Conservation (phyloP, 1,140 invertebrate genomes). For the Catajapyx aquilonaris region DNA sequence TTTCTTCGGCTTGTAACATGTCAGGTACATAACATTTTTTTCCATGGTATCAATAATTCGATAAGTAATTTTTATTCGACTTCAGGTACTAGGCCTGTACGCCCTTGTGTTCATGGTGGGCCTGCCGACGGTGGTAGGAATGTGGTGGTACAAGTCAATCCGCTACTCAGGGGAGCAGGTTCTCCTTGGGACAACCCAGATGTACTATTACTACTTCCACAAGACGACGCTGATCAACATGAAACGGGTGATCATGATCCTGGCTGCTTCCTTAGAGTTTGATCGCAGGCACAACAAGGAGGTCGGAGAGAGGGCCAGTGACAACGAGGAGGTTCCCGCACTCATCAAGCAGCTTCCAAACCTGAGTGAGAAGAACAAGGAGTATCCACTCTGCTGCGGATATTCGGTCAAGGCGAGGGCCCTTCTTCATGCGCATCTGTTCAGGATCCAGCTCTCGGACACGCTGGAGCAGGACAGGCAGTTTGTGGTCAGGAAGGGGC, state of each 20-base stretch:
- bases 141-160: slow-evolving; percentile 98
- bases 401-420: slow-evolving; percentile 94
- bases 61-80: slow-evolving; percentile 9
- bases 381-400: slow-evolving; percentile 73
- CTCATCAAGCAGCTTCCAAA: slow-evolving; percentile 77
- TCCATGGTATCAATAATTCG: not conserved
- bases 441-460: slow-evolving; percentile 54
- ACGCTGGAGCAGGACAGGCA: slow-evolving; percentile 67
- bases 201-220: slow-evolving; percentile 90
- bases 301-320: slow-evolving; percentile 76
- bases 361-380: slow-evolving; percentile 86
- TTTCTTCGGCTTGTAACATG: too few relatives aligned
- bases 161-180: slow-evolving; percentile 92
- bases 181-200: slow-evolving; percentile 78
- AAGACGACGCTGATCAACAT: slow-evolving; percentile 88
- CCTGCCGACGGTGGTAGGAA: slow-evolving; percentile 76
- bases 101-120: slow-evolving; percentile 95
- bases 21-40: too few relatives aligned
- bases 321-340: slow-evolving; percentile 89
- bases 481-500: slow-evolving; percentile 80
- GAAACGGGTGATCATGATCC: slow-evolving; percentile 87
- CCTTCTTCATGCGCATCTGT: slow-evolving; percentile 82
- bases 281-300: slow-evolving; percentile 83
- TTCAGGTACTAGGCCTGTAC: slow-evolving; percentile 68
- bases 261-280: slow-evolving; percentile 91